A percentile compares a stretch with the other conserved stretches of the same genome.
Evolutionary conservation across 2,888 invertebrate genomes (phyloP).

Genomic region (Tenthredo livida): DNA sequence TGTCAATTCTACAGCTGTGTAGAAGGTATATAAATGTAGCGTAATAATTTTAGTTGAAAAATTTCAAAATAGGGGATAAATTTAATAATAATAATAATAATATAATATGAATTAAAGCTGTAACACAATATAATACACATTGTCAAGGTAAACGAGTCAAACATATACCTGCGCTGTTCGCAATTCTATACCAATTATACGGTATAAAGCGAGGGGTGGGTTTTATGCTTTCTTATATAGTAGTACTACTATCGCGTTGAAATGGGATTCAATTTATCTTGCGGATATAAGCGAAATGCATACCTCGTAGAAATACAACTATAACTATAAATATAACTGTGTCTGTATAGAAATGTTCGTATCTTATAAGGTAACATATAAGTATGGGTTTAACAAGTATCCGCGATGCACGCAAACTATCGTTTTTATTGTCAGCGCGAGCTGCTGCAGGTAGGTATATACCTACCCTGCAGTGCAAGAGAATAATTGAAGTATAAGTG

Average conservation of each 20-base stretch:
- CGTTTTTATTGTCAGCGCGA: not conserved
- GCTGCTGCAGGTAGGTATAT: too few species aligned
- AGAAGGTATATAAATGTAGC: not conserved
- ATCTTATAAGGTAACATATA: not conserved
- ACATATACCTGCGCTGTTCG: not conserved
- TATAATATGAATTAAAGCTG: not conserved
- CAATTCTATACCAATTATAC: not conserved
- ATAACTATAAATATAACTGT: not conserved
- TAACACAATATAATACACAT: not conserved
- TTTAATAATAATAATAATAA: not conserved
- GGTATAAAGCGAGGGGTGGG: not conserved
- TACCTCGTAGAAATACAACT: not conserved
- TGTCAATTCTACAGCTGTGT: not conserved
- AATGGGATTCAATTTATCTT: too few species aligned
- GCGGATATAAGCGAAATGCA: too few species aligned
- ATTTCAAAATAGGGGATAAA: not conserved
- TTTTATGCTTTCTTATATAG: not conserved
- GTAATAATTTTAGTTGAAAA: not conserved
- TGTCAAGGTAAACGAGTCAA: not conserved
- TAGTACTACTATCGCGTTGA: too few species aligned
- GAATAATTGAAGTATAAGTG: too few species aligned
- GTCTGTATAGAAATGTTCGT: not conserved
- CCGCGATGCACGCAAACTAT: slow-evolving; percentile 7
- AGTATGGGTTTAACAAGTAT: not conserved
- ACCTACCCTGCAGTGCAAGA: too few species aligned